phyloP scores from a whole-genome alignment of 2,797 vertebrate species.

The Heterohyrax brucei region DNA sequence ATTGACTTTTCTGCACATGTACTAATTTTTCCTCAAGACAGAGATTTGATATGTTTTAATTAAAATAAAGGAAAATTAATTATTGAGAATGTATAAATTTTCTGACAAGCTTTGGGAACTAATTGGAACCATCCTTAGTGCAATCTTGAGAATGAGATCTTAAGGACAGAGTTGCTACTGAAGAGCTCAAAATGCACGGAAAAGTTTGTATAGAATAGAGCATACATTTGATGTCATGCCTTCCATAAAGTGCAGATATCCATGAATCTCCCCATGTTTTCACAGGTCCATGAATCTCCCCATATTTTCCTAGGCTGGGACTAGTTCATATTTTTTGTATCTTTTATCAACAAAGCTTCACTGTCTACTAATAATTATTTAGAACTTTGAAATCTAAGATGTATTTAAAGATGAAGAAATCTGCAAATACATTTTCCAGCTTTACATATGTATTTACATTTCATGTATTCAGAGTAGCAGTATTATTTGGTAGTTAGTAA shows the following conservation, averaged over 20 bases:
- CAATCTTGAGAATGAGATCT: not conserved
- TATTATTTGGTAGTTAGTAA: not conserved
- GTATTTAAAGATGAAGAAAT: conserved; percentile 12
- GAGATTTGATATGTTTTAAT: not conserved
- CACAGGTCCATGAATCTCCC: not conserved
- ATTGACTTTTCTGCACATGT: not conserved
- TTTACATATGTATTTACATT: not conserved
- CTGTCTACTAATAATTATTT: not conserved
- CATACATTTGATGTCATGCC: not conserved
- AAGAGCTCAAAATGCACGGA: not conserved
- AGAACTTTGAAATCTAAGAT: conserved; percentile 1
- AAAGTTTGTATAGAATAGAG: not conserved
- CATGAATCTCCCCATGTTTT: not conserved
- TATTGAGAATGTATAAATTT: not conserved
- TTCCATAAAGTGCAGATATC: not conserved
- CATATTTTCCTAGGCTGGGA: not conserved
- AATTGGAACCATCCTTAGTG: not conserved
- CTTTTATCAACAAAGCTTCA: conserved; percentile 1
- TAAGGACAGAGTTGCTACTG: not conserved
- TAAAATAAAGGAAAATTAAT: conserved; percentile 27
- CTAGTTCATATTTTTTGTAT: not conserved
- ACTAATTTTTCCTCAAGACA: not conserved
- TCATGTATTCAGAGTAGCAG: not conserved
- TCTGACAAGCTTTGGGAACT: conserved; percentile 38
- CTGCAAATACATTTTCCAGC: not conserved